Evolutionary conservation across 2,797 vertebrate species (phyloP).

Genomic region (Ispidina lecontei): DNA sequence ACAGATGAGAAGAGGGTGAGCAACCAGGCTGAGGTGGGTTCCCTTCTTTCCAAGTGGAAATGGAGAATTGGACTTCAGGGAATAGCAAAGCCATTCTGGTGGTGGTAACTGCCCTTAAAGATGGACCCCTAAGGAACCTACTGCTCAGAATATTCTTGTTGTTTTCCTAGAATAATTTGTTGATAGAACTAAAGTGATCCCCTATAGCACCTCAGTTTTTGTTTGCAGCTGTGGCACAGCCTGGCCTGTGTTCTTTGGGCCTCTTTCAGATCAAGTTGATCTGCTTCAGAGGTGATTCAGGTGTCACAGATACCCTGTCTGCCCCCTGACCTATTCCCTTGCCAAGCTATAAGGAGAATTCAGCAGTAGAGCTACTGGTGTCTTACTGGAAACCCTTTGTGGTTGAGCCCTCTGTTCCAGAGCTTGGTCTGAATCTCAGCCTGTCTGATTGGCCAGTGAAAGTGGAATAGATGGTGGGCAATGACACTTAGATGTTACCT

Average conservation of each 20-base stretch:
- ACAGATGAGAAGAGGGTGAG: background rate
- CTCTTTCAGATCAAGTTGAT: background rate
- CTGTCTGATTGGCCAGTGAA: background rate
- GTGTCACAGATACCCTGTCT: background rate
- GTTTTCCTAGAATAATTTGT: background rate
- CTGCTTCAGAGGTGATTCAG: background rate
- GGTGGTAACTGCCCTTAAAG: background rate
- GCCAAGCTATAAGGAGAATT: background rate
- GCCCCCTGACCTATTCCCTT: background rate
- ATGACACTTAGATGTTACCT: background rate
- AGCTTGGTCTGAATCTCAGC: background rate
- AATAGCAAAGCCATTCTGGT: background rate
- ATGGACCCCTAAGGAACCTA: too few species aligned
- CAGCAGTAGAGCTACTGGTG: background rate
- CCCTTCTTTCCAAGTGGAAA: slow-evolving; percentile 25
- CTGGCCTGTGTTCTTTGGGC: background rate
- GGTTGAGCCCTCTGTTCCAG: background rate
- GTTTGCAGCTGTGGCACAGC: background rate
- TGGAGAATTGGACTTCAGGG: background rate
- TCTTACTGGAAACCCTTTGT: background rate
- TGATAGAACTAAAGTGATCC: background rate
- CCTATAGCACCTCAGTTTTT: background rate
- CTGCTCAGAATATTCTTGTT: too few species aligned
- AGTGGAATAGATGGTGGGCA: background rate
- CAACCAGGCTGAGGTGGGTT: background rate